A percentile compares a stretch with the other conserved stretches of the same genome.
These are phyloP conservation scores for Arnoldichthys spilopterus DNA, from an alignment of 2,797 vertebrate species.

Conservation along the genomic window DNA sequence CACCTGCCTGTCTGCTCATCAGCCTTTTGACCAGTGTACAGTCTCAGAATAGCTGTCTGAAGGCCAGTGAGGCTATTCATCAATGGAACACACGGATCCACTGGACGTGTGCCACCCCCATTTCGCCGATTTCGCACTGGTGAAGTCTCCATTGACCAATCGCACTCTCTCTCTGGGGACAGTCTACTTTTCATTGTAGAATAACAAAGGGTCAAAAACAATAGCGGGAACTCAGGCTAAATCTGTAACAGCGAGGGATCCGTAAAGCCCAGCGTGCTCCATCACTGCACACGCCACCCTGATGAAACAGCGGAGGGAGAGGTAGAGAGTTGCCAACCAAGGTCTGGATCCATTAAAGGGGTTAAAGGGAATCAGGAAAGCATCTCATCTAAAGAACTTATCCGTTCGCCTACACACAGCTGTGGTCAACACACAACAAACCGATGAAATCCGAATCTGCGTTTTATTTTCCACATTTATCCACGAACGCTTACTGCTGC, in stretches of 20 bases:
- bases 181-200: constrained; percentile 38
- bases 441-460: not conserved
- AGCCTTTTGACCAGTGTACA: not conserved
- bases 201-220: not conserved
- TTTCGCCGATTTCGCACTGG: constrained; percentile 4
- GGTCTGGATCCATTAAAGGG: not conserved
- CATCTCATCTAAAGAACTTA: not conserved
- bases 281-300: not conserved
- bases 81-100: not conserved
- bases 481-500: constrained; percentile 12
- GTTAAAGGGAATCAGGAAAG: not conserved
- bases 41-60: not conserved
- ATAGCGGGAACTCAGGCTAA: not conserved
- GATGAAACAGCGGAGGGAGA: not conserved
- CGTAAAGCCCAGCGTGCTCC: not conserved
- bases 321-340: not conserved
- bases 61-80: constrained; percentile 16
- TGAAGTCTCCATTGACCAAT: constrained; percentile 14
- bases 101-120: not conserved
- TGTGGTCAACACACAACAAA: not conserved
- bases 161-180: constrained; percentile 11
- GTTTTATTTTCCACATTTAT: not conserved
- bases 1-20: not conserved
- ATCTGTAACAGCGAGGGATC: not conserved
- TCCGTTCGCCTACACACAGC: constrained; percentile 6